A percentile compares a stretch with the other conserved stretches of the same genome.
phyloP scores from a whole-genome alignment of 2,888 invertebrate genomes.

The Ophion ellenae region DNA sequence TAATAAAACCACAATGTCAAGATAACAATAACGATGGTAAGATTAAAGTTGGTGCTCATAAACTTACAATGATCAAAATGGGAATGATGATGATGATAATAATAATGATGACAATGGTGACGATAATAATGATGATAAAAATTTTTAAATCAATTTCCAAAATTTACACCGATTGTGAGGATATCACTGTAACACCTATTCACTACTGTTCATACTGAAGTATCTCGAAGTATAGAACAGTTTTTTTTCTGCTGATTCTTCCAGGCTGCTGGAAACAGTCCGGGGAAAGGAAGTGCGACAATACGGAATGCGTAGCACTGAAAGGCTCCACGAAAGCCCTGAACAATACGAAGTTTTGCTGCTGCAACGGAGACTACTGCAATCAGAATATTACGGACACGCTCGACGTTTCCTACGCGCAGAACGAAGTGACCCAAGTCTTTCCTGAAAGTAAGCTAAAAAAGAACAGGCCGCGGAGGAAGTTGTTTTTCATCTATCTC shows the following conservation, averaged over 20 bases:
- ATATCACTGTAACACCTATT: no score
- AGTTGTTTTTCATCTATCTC: background rate
- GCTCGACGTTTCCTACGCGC: constrained; percentile 67
- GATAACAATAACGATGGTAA: no score
- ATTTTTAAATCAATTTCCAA: no score
- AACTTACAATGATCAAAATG: no score
- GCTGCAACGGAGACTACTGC: constrained; percentile 92
- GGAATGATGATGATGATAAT: no score
- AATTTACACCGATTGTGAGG: no score
- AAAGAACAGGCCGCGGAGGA: background rate
- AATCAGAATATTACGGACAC: constrained; percentile 87
- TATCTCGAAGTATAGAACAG: background rate
- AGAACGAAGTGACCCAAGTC: constrained; percentile 73
- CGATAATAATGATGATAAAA: no score
- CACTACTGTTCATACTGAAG: no score
- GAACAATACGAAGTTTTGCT: constrained; percentile 91
- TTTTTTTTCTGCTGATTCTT: background rate
- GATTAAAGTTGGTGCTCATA: no score
- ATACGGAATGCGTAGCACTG: constrained; percentile 86
- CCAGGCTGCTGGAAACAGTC: constrained; percentile 85
- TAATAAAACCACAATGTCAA: no score
- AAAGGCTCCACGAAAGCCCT: constrained; percentile 85
- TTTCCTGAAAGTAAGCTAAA: constrained; percentile 71
- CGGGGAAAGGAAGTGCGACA: constrained; percentile 82
- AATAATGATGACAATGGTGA: no score